Evolutionary conservation across 2,113 vertebrate species (phyloP).

Genomic region (Python bivittatus): DNA sequence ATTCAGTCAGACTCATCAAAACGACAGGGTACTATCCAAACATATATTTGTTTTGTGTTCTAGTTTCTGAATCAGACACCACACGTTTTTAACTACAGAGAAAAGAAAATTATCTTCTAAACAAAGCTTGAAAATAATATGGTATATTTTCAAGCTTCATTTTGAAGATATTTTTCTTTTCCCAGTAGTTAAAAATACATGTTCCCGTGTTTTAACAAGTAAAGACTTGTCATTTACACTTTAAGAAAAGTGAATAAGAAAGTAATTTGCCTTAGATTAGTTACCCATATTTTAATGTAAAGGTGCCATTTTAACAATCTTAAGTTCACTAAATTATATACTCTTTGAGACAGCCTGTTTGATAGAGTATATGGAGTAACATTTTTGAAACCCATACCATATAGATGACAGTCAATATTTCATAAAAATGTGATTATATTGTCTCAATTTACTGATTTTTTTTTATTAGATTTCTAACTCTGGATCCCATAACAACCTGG

Average conservation of each 20-base stretch:
- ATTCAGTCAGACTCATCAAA: neutral
- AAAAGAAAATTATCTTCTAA: too few relatives aligned
- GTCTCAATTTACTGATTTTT: neutral
- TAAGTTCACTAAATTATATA: neutral
- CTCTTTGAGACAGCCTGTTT: neutral
- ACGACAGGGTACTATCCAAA: neutral
- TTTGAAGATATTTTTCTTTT: neutral
- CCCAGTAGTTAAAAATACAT: neutral
- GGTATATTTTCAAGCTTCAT: neutral
- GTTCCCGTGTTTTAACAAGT: neutral
- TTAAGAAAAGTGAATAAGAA: neutral
- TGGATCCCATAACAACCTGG: constrained; percentile 18
- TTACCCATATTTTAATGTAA: neutral
- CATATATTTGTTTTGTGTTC: neutral
- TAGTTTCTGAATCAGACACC: neutral
- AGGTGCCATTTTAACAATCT: neutral
- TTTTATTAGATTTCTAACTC: neutral
- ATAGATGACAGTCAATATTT: neutral
- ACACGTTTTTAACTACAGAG: too few relatives aligned
- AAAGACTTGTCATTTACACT: neutral
- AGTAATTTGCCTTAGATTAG: neutral
- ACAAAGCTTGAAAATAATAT: too few relatives aligned
- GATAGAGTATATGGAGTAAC: neutral
- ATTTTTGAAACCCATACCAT: neutral
- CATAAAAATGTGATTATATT: constrained; percentile 16